Evolutionary conservation across 1,140 invertebrate species (phyloP).

Genomic region (Dreissena rostriformis): DNA sequence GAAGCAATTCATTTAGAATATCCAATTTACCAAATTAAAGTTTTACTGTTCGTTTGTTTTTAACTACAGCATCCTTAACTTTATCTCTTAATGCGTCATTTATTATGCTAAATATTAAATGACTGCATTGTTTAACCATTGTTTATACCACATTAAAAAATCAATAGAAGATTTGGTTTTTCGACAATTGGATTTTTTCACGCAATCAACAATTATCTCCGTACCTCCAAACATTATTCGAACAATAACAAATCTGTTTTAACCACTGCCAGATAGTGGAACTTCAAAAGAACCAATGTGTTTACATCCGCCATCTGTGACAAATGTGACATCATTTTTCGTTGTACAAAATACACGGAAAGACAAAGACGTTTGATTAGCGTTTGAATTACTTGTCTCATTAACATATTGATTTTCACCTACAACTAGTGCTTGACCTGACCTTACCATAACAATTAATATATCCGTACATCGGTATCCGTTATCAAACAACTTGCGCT

Average conservation of each 20-base stretch:
- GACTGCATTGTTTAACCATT: too few relatives aligned
- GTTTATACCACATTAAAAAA: not conserved
- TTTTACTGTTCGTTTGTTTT: too few relatives aligned
- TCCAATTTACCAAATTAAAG: too few relatives aligned
- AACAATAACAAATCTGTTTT: not conserved
- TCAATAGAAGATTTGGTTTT: not conserved
- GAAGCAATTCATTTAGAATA: too few relatives aligned
- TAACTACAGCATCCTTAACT: too few relatives aligned
- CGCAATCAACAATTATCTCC: constrained; percentile 20
- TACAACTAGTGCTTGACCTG: constrained; percentile 5
- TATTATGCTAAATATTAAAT: too few relatives aligned
- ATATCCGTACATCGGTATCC: not conserved
- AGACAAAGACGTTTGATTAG: too few relatives aligned
- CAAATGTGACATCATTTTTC: not conserved
- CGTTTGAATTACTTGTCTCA: not conserved
- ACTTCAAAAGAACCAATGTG: not conserved
- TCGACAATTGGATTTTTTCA: not conserved
- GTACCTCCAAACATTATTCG: constrained; percentile 30
- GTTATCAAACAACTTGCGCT: not conserved
- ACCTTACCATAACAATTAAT: constrained; percentile 5
- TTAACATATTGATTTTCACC: not conserved
- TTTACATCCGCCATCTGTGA: not conserved
- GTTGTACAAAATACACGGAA: not conserved
- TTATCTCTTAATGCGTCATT: too few relatives aligned
- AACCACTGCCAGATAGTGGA: not conserved